Percentiles rank a stretch among this genome's conserved stretches.
phyloP scores from a whole-genome alignment of 2,888 invertebrate genomes.

The Melanotus villosus region DNA sequence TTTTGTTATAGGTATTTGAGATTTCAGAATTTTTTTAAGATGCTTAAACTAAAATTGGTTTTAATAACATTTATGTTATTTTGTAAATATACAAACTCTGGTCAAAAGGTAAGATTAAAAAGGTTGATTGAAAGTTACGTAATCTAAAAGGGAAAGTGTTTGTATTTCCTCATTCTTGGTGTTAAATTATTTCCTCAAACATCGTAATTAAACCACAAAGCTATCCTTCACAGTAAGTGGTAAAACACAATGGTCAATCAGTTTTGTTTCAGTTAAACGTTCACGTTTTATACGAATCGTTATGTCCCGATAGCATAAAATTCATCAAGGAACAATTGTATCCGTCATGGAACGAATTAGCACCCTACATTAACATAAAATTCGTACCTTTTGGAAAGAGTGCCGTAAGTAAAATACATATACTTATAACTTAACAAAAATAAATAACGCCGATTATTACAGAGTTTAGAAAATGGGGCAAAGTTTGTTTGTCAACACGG shows the following conservation, averaged over 20 bases:
- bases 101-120: conserved; percentile 8
- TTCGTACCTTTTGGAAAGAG: conserved; percentile 79
- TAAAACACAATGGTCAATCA: not conserved
- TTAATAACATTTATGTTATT: not conserved
- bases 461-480: conserved; percentile 60
- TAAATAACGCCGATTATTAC: conserved; percentile 5
- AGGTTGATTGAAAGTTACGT: too few species aligned
- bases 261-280: conserved; percentile 69
- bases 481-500: conserved; percentile 77
- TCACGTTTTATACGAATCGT: conserved; percentile 74
- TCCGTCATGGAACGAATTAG: conserved; percentile 70
- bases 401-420: conserved; percentile 66
- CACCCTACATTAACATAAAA: conserved; percentile 69
- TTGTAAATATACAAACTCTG: not conserved
- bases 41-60: not conserved
- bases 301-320: conserved; percentile 74
- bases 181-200: not conserved
- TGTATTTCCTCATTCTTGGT: not conserved
- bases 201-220: too few species aligned
- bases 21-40: not conserved
- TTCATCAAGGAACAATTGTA: conserved; percentile 73
- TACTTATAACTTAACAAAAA: conserved; percentile 3
- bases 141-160: not conserved
- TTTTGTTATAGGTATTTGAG: not conserved
- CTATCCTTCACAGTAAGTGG: not conserved